Base-by-base conservation (phyloP, 1,140 invertebrate genomes). In the Bombus breviceps region DNA sequence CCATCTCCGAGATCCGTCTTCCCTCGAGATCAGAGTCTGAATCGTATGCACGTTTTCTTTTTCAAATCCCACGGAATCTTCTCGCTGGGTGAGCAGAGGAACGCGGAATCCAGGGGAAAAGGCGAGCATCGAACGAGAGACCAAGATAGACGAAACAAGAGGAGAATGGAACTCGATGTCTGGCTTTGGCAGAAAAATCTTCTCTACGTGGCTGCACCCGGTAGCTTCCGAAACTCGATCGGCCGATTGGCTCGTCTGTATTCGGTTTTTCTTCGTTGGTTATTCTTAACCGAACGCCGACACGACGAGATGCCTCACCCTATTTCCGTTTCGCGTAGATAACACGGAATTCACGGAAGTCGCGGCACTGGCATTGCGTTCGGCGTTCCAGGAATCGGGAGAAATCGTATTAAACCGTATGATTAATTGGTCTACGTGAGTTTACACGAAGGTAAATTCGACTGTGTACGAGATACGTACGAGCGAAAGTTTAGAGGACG, bases 241-340 rank as follows among this genome's bases (percentile, higher is more conserved):
- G 37, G 37, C 47, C 74, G 64, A 78, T 71, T 39, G 41, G 74
- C 71, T 37, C 66, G 73, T 69, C 73, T 69, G 34, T 43, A n/a
- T 76, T 83, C 81, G 81, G 25, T 64, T 82, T 74, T 53, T 53
- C 59, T 83, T 34, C 82, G 13, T 79, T 47, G 47, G 47, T 69
- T 83, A 83, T 79, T 84, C 77, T 79, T 72, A 84, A 62, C 43
- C 47, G 13, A 76, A 41, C 25, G 69, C 68, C 69, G 32, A 39
- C 37, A 53, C 34, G 13, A 68, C 73, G 62, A 74, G n/a, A 59
- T 71, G 75, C 37, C 47, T 74, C 81, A 1, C 22, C 74, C 75
- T 84, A 79, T 84, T 84, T 84, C 75, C 82, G 66, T 78, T 84
- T 62, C 47, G 66, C 43, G n/a, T 3, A 8, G 53, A 83, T 83